phyloP scores from a whole-genome alignment of 2,797 vertebrate species.

The Synaphobranchus kaupii region DNA sequence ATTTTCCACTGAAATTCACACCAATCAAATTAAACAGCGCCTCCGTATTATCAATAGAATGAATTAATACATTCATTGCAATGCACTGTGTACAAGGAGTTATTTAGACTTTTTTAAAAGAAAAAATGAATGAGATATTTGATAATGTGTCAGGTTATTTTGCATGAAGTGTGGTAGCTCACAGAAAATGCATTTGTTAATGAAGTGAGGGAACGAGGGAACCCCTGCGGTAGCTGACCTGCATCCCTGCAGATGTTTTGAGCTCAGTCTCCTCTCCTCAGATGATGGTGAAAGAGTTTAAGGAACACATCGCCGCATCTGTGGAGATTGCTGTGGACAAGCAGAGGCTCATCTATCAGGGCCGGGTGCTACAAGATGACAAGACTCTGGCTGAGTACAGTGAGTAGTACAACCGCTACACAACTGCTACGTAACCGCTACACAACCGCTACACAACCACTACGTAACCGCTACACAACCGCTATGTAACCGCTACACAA shows the following conservation, averaged over 20 bases:
- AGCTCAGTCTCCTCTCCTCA: conserved; percentile 42
- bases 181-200: too few species aligned
- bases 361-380: conserved; percentile 89
- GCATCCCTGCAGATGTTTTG: not conserved
- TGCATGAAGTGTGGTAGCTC: too few species aligned
- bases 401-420: conserved; percentile 58
- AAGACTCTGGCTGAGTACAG: conserved; percentile 89
- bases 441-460: not conserved
- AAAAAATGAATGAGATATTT: too few species aligned
- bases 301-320: conserved; percentile 86
- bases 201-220: too few species aligned
- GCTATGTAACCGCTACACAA: not conserved
- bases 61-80: too few species aligned
- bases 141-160: too few species aligned
- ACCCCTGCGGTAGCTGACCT: not conserved
- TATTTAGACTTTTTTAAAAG: too few species aligned
- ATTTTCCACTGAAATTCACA: too few species aligned
- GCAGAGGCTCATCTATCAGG: conserved; percentile 92
- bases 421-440: too few species aligned
- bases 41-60: too few species aligned
- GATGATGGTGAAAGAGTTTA: conserved; percentile 91
- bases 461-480: not conserved
- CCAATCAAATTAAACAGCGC: too few species aligned
- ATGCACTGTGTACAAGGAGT: too few species aligned
- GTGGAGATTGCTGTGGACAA: conserved; percentile 90